Base-by-base conservation (phyloP, 2,113 vertebrate species). In the Pagrus major region DNA sequence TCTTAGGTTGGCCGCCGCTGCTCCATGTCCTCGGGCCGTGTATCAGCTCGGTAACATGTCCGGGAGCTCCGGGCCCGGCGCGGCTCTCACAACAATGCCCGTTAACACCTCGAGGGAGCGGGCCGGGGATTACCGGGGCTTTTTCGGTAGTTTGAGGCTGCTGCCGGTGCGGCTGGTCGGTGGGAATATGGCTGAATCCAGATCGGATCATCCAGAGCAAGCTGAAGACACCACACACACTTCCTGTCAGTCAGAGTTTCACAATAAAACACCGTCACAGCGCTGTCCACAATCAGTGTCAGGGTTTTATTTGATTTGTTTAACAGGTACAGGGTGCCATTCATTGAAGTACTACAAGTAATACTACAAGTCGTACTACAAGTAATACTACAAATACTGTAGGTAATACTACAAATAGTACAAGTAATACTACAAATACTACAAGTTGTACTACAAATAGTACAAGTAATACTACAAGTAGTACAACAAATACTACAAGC, bases 111-210 rank as follows among this genome's bases (percentile, higher is more conserved):
- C 1, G 21, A 4, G 58, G 25, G 21, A 3, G 18, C 10, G 21
- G 2, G 12, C 20, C 1, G 55, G 11, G 42, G 44, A 54, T 23
- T 35, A 20, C 0, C 1, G 56, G 1, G 25, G 29, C 39, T 11
- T 87, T 73, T 65, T 20, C 9, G 51, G 11, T 0, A 9, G 61
- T 65, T 76, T 14, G 23, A 29, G 29, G 15, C 35, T 29, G 54
- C 80, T 72, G 66, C 89, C 91, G 86, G 88, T 86, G 87, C 60
- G 76, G 87, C 56, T 49, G 70, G 11, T 70, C 85, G 2, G 5
- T 59, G 83, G 83, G 85, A 90, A 92, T 91, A 90, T 89, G 91
- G 89, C 91, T 83, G 88, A 90, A 82, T 82, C 71, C 81, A 51
- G 87, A 76, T 59, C 83, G 58, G 77, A 73, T 25, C 71, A 23